phyloP scores from a whole-genome alignment of 2,888 invertebrate genomes.

The Eilema griseolum region DNA sequence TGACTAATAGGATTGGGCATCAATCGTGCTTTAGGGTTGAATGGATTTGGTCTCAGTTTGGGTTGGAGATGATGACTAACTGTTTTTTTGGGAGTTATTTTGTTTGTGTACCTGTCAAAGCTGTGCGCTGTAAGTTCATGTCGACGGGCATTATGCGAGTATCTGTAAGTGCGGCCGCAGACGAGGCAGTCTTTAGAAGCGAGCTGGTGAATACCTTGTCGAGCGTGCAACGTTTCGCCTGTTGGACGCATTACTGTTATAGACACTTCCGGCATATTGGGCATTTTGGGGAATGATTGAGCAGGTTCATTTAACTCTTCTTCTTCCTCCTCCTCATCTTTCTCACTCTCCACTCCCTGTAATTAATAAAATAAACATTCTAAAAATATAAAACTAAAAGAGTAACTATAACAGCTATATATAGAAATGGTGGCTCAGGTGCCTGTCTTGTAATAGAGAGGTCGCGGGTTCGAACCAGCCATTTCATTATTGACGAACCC shows the following conservation, averaged over 20 bases:
- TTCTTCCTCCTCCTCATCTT: conserved; percentile 78
- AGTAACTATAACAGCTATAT: neutral
- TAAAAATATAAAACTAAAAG: neutral
- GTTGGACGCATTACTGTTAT: conserved; percentile 82
- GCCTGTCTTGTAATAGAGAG: neutral
- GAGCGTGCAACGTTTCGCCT: conserved; percentile 78
- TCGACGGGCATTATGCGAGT: conserved; percentile 83
- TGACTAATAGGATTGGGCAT: conserved; percentile 84
- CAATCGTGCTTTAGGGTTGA: conserved; percentile 81
- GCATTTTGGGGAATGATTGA: conserved; percentile 61
- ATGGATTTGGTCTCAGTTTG: conserved; percentile 82
- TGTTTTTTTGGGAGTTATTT: conserved; percentile 71
- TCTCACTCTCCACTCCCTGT: conserved; percentile 80
- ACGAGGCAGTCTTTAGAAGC: conserved; percentile 84
- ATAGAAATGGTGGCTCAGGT: neutral
- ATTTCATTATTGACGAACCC: neutral
- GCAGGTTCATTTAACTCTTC: conserved; percentile 64
- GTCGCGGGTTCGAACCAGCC: neutral
- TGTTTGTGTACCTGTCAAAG: conserved; percentile 84
- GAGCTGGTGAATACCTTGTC: conserved; percentile 82
- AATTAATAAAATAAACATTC: conserved; percentile 42
- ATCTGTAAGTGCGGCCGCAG: conserved; percentile 81
- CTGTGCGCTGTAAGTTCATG: conserved; percentile 82
- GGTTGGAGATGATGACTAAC: conserved; percentile 71
- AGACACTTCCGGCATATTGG: conserved; percentile 81